These are phyloP conservation scores for Leptinotarsa rubiginosa DNA, from an alignment of 2,888 invertebrate genomes.

Conservation along the genomic window DNA sequence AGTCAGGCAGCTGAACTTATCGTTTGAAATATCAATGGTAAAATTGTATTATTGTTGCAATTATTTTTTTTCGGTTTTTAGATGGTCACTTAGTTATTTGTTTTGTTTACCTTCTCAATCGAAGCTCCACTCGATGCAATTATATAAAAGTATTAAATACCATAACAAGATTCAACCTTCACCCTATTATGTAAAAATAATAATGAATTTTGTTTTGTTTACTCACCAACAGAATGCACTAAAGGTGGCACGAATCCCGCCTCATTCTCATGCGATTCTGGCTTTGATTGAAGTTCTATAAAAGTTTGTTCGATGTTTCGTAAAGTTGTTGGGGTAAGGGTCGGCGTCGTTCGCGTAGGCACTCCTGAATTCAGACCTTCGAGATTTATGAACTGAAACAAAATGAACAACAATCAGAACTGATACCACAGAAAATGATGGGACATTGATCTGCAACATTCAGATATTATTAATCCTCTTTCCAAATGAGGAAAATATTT, in stretches of 20 bases:
- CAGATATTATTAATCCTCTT: too few species aligned
- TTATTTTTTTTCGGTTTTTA: too few species aligned
- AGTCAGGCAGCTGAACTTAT: too few species aligned
- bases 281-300: conserved; percentile 84
- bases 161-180: too few species aligned
- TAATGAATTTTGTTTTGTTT: background rate
- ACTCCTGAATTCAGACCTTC: conserved; percentile 90
- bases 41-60: too few species aligned
- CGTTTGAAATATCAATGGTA: too few species aligned
- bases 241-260: conserved; percentile 93
- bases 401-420: conserved; percentile 32
- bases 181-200: too few species aligned
- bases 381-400: conserved; percentile 82
- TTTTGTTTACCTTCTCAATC: too few species aligned
- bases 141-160: too few species aligned
- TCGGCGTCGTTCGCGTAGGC: conserved; percentile 92
- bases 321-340: conserved; percentile 93
- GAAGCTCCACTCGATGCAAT: too few species aligned
- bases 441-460: background rate
- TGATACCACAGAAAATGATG: background rate
- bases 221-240: conserved; percentile 66
- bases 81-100: too few species aligned
- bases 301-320: conserved; percentile 93
- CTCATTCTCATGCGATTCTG: conserved; percentile 82
- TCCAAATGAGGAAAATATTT: too few species aligned